Evolutionary conservation across 2,888 invertebrate species (phyloP), one percentile per base, ranked within the genome.

Genomic region (Sipunculus nudus): DNA sequence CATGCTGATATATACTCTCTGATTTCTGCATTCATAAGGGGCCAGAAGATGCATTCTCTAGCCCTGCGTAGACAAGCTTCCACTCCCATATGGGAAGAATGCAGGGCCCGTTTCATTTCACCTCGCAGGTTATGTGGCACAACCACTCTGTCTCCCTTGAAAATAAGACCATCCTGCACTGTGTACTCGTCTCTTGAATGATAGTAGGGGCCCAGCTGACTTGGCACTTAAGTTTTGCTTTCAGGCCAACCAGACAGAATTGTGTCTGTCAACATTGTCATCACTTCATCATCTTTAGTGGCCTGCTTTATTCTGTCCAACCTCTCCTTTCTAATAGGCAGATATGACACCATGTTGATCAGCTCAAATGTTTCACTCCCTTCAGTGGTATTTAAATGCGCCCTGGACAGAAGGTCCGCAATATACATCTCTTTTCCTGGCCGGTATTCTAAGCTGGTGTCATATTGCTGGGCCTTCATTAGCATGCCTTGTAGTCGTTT

Each of bases 141-240:
- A 3, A 63, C 32, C 2, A 59, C 38, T 19, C 52, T 26, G 6
- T 53, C 53, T 2, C 60, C 63, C 29, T 56, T 59, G 41, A 58
- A 61, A 0, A 69, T 45, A 1, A 69, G 13, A 16, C 62, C 64
- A 49, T 63, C 43, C 16, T 65, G 59, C 40, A 65, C 59, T 10
- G 61, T 53, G 10, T 52, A 21, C n/a, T 64, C 64, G 47, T 61
- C 66, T 26, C 57, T 41, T 23, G 47, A 29, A 29, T 29, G 45
- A 45, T 49, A 59, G 39, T 57, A 64, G 2, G 57, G 58, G 26
- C 21, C 40, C 32, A 55, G 25, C n/a, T 13, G 5, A 23, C 47
- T 21, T 19, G 59, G 47, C 2, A 29, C 25, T 5, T 16, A 21
- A 10, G 43, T n/a, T 25, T 31, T 39, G 8, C 26, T n/a, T 10